phyloP scores from a whole-genome alignment of 2,888 invertebrate genomes.

The Philereme transversata region DNA sequence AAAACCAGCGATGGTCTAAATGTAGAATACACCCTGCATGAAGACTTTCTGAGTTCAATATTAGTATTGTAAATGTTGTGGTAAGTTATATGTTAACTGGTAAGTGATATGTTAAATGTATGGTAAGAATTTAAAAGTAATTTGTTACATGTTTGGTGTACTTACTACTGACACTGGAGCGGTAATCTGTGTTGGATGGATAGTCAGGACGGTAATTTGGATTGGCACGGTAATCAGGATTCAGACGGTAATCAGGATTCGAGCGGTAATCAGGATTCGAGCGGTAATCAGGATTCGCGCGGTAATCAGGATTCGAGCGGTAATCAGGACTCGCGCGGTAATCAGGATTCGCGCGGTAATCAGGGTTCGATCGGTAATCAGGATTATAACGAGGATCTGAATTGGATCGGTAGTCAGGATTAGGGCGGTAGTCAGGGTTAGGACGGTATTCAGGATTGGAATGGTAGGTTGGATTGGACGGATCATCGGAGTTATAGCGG shows the following conservation, averaged over 20 bases:
- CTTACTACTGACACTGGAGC: slow-evolving; percentile 20
- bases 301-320: slow-evolving; percentile 15
- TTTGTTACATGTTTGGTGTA: slow-evolving; percentile 5
- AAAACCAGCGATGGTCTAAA: no score
- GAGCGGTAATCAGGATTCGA: slow-evolving; percentile 9
- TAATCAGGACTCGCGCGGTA: slow-evolving; percentile 17
- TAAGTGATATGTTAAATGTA: neutral
- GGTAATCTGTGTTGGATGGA: slow-evolving; percentile 7
- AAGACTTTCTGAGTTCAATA: no score
- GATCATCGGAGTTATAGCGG: slow-evolving; percentile 14
- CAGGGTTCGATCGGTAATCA: slow-evolving; percentile 14
- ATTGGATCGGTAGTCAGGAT: slow-evolving; percentile 14
- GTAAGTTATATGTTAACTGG: neutral
- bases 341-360: neutral
- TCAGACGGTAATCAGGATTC: slow-evolving; percentile 6
- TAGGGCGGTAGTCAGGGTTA: slow-evolving; percentile 8
- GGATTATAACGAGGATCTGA: slow-evolving; percentile 15
- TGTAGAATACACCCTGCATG: no score
- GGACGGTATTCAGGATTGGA: slow-evolving; percentile 12
- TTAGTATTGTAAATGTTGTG: neutral
- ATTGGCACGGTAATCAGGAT: slow-evolving; percentile 6
- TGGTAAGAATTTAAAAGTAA: neutral
- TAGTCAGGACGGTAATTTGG: slow-evolving; percentile 5
- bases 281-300: slow-evolving; percentile 9
- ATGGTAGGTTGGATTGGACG: slow-evolving; percentile 14